Percentiles rank a stretch among this genome's conserved stretches.
These are phyloP conservation scores for Armadillidium nasatum DNA, from an alignment of 1,140 invertebrate species.

Conservation along the genomic window DNA sequence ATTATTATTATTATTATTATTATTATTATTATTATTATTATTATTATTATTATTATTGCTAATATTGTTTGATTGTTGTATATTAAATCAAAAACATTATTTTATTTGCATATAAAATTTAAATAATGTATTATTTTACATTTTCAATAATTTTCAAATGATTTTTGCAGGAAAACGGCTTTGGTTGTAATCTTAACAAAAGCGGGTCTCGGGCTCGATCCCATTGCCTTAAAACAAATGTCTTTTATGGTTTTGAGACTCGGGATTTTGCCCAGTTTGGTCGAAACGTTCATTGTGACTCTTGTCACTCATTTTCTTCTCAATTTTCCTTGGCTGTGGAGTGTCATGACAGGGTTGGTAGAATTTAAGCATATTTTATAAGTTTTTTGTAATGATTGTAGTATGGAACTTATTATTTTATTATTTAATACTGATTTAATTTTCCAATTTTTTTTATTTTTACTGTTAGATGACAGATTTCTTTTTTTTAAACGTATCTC, in stretches of 20 bases:
- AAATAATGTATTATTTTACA: background rate
- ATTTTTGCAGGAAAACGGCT: conserved; percentile 70
- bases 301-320: conserved; percentile 68
- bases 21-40: too few species aligned
- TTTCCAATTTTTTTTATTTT: too few species aligned
- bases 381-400: too few species aligned
- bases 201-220: conserved; percentile 88
- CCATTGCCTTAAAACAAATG: conserved; percentile 70
- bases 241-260: conserved; percentile 58
- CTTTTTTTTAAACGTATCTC: too few species aligned
- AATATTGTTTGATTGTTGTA: background rate
- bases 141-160: background rate
- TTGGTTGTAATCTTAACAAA: conserved; percentile 84
- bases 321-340: conserved; percentile 79
- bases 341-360: conserved; percentile 68
- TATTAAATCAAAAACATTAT: background rate
- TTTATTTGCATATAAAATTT: background rate
- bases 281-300: conserved; percentile 67
- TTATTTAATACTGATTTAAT: too few species aligned
- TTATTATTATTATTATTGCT: too few species aligned
- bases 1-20: too few species aligned
- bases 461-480: too few species aligned
- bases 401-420: too few species aligned
- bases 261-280: conserved; percentile 75
- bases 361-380: too few species aligned